Evolutionary conservation across 2,888 invertebrate genomes (phyloP), one percentile per base, ranked within the genome.

Genomic region (Campopleginae sp.): DNA sequence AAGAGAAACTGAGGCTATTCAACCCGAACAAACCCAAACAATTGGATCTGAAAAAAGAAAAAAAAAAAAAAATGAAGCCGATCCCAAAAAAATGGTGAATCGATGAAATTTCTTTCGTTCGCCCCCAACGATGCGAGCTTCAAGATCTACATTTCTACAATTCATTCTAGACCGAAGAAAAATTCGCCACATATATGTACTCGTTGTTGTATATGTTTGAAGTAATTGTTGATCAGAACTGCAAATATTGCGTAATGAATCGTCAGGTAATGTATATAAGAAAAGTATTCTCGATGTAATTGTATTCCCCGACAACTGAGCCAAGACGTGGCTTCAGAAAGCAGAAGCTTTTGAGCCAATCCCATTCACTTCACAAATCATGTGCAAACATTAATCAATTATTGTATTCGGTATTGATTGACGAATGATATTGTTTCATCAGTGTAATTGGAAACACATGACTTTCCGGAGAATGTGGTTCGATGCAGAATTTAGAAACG

Each of bases 261-360:
- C 44, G 5, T 68, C 90, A 92, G 91, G 92, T 92, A 92, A 91
- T 86, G 92, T 91, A 91, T 92, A 86, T 76, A 86, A 78, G 71
- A 86, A 78, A 86, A 78, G 71, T 88, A 88, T 91, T n/a, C n/a
- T 54, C 4, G 46, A 23, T 61, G 48, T 65, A 8, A 51, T 65
- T 19, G 31, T 31, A 2, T 33, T 23, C 42, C 17, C 17, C 2
- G 19, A 66, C 38, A 61, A 46, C 17, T 27, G 38, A 38, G 51
- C 63, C 65, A 72, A 51, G 65, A 14, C 72, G 17, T 63, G 17
- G 3, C 17, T n/a, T n/a, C n/a, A n/a, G n/a, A n/a, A n/a, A n/a
- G n/a, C n/a, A n/a, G n/a, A n/a, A n/a, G n/a, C n/a, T n/a, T n/a
- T n/a, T n/a, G n/a, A n/a, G n/a, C n/a, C n/a, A n/a, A n/a, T n/a